Conservation (phyloP, 2,797 vertebrate species). For the Masticophis lateralis region DNA sequence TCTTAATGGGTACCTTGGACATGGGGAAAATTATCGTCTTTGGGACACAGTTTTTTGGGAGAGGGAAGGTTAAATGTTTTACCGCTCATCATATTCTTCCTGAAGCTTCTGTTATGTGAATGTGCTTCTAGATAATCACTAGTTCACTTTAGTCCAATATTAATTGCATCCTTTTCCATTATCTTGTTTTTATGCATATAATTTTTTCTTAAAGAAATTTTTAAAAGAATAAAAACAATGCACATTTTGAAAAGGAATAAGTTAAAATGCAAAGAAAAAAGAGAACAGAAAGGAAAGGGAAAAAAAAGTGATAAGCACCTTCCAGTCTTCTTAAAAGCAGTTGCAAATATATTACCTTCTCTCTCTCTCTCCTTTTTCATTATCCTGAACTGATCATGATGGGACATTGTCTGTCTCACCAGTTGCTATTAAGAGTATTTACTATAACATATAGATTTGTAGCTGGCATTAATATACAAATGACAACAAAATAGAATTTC, state of each 20-base stretch:
- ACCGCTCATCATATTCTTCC: not conserved
- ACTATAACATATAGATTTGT: not conserved
- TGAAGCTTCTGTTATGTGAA: not conserved
- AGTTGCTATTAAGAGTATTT: not conserved
- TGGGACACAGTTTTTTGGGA: not conserved
- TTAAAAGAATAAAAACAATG: not conserved
- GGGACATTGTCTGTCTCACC: not conserved
- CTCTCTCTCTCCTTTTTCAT: not conserved
- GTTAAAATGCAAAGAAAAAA: not conserved
- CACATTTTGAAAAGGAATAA: not conserved
- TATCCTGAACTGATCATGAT: not conserved
- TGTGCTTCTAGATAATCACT: not conserved
- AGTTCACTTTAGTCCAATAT: not conserved
- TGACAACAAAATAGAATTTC: slow-evolving; percentile 28
- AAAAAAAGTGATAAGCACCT: not conserved
- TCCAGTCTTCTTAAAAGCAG: not conserved
- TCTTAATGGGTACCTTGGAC: not conserved
- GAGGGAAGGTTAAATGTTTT: not conserved
- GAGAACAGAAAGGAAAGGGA: not conserved
- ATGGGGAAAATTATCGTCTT: not conserved
- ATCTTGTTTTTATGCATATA: not conserved
- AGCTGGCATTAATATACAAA: not conserved
- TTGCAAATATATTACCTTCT: not conserved
- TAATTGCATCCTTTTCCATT: not conserved
- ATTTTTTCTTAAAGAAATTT: not conserved